phyloP scores from a whole-genome alignment of 2,888 invertebrate species.

The Aspidiotus destructor region DNA sequence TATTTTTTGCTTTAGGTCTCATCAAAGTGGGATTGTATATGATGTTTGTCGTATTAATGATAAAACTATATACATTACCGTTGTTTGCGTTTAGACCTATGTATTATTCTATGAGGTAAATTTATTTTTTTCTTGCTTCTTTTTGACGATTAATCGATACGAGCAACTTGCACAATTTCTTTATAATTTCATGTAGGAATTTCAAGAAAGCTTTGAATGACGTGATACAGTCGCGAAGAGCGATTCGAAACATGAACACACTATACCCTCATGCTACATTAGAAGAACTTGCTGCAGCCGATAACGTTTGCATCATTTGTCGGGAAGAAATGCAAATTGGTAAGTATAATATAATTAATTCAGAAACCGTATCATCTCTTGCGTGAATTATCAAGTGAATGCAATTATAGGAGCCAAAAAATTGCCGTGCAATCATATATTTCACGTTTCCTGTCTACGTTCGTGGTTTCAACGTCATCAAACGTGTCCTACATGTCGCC shows the following conservation, averaged over 20 bases:
- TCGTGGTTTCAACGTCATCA: constrained; percentile 99
- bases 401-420: constrained; percentile 67
- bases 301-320: constrained; percentile 99
- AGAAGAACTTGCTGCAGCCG: constrained; percentile 81
- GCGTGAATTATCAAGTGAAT: no score
- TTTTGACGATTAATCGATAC: not conserved
- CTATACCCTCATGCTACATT: constrained; percentile 91
- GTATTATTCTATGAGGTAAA: constrained; percentile 92
- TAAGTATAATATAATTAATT: constrained; percentile 36
- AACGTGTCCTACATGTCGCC: constrained; percentile 95
- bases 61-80: constrained; percentile 91
- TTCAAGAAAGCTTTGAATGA: constrained; percentile 97
- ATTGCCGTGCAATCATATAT: constrained; percentile 97
- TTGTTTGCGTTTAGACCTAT: constrained; percentile 97
- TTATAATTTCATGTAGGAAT: constrained; percentile 50
- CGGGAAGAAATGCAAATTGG: constrained; percentile 70
- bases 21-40: constrained; percentile 70
- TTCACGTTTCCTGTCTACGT: constrained; percentile 92
- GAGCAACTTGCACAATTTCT: constrained; percentile 9
- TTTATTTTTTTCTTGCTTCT: constrained; percentile 21
- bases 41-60: constrained; percentile 90
- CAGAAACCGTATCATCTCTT: no score
- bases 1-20: constrained; percentile 46
- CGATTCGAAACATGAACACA: constrained; percentile 97
- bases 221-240: constrained; percentile 89